A percentile compares a stretch with the other conserved stretches of the same genome.
phyloP scores from a whole-genome alignment of 2,888 invertebrate species.

The Nebria brevicollis region DNA sequence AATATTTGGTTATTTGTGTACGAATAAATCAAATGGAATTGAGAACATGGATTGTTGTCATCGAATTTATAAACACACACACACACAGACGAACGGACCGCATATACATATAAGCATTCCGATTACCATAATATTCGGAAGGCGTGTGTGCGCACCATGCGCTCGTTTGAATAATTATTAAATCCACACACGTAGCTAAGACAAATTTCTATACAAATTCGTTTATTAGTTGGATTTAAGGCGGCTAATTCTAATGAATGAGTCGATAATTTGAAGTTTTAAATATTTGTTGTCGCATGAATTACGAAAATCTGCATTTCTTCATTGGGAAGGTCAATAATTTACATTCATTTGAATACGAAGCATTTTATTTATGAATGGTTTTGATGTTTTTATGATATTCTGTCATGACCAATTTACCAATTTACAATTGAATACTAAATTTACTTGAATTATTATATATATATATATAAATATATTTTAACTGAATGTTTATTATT shows the following conservation, averaged over 20 bases:
- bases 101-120: not conserved
- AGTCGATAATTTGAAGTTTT: conserved; percentile 35
- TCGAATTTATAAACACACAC: conserved; percentile 33
- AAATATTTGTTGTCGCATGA: conserved; percentile 40
- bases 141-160: too few relatives aligned
- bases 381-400: not conserved
- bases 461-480: too few relatives aligned
- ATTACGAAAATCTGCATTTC: not conserved
- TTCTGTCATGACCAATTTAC: too few relatives aligned
- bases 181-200: not conserved
- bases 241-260: conserved; percentile 42
- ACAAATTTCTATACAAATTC: conserved; percentile 24
- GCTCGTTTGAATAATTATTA: not conserved
- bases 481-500: too few relatives aligned
- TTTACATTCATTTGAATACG: not conserved
- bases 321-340: not conserved
- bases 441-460: too few relatives aligned
- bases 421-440: too few relatives aligned
- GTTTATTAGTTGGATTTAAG: conserved; percentile 29
- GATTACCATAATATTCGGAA: not conserved
- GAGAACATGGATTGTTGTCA: conserved; percentile 23
- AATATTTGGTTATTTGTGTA: not conserved
- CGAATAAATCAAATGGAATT: not conserved
- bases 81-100: not conserved
- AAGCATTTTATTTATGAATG: not conserved